These are phyloP conservation scores for Aplysina aerophoba DNA, from an alignment of 37 sponge, comb jelly and placozoan genomes.

Conservation along the genomic window DNA sequence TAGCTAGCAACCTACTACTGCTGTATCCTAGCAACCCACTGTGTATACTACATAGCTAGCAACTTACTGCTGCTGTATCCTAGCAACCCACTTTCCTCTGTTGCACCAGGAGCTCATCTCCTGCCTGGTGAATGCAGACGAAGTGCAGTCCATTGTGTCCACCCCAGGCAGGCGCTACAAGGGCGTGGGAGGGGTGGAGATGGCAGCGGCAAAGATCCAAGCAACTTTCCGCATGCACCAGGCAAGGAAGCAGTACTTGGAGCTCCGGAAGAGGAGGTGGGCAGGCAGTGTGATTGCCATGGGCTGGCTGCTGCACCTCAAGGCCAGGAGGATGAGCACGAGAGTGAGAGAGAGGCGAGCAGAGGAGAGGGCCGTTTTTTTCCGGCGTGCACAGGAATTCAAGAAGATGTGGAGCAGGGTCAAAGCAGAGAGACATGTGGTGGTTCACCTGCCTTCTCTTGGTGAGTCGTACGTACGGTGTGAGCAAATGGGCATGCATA, in stretches of 20 bases:
- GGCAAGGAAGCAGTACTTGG: conserved; percentile 57
- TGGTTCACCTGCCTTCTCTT: conserved; percentile 87
- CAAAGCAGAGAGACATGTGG: conserved; percentile 43
- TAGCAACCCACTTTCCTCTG: too few relatives aligned
- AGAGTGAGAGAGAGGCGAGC: conserved; percentile 59
- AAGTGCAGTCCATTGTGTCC: conserved; percentile 32
- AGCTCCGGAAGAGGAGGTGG: conserved; percentile 67
- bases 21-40: too few relatives aligned
- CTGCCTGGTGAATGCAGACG: conserved; percentile 44
- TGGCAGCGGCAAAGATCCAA: conserved; percentile 78
- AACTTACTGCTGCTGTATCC: too few relatives aligned
- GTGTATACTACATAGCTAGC: too few relatives aligned
- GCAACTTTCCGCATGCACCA: conserved; percentile 85
- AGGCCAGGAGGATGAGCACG: conserved; percentile 38
- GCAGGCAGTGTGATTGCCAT: conserved; percentile 84
- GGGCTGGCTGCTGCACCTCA: conserved; percentile 80
- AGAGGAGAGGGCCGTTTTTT: conserved; percentile 18
- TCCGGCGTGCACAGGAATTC: neutral
- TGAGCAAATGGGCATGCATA: too few relatives aligned
- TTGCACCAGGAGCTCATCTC: conserved; percentile 22
- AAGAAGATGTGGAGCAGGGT: conserved; percentile 58
- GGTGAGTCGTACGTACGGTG: conserved; percentile 34
- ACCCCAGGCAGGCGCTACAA: conserved; percentile 74
- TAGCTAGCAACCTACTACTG: too few relatives aligned
- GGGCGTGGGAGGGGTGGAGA: conserved; percentile 57